These are phyloP conservation scores for Beris morrisii DNA, from an alignment of 2,888 invertebrate species.

Conservation along the genomic window DNA sequence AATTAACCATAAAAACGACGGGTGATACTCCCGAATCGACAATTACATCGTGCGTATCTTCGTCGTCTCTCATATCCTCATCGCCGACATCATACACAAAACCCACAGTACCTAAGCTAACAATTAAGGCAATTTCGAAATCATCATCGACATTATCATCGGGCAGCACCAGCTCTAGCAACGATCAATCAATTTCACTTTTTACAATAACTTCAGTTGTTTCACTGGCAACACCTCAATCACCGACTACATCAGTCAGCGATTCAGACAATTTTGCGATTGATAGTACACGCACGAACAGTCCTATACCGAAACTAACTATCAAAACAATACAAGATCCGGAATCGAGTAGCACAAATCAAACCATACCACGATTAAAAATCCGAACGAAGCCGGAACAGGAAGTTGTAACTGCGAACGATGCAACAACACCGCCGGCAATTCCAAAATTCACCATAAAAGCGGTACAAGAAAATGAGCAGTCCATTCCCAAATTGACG, in stretches of 20 bases:
- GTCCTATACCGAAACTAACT: slow-evolving; percentile 51
- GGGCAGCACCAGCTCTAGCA: slow-evolving; percentile 43
- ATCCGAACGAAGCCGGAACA: slow-evolving; percentile 36
- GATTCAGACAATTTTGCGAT: not conserved
- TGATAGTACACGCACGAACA: slow-evolving; percentile 5
- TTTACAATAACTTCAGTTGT: slow-evolving; percentile 48
- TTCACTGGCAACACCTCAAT: not conserved
- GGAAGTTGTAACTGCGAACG: not conserved
- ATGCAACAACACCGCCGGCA: slow-evolving; percentile 22
- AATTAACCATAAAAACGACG: slow-evolving; percentile 62
- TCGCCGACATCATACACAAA: slow-evolving; percentile 34
- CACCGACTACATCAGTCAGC: not conserved
- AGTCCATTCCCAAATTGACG: slow-evolving; percentile 58
- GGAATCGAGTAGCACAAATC: slow-evolving; percentile 11
- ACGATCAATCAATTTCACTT: slow-evolving; percentile 54
- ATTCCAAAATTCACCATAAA: slow-evolving; percentile 44
- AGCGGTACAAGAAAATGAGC: slow-evolving; percentile 34
- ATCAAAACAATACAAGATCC: slow-evolving; percentile 48
- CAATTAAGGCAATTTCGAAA: slow-evolving; percentile 59
- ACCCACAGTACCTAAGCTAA: slow-evolving; percentile 62
- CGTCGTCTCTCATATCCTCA: not conserved
- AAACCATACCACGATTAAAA: slow-evolving; percentile 38
- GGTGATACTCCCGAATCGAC: slow-evolving; percentile 50
- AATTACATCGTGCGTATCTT: slow-evolving; percentile 43
- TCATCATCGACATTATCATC: slow-evolving; percentile 40